Evolutionary conservation across 2,888 invertebrate species (phyloP).

Genomic region (Leptinotarsa peninsularis): DNA sequence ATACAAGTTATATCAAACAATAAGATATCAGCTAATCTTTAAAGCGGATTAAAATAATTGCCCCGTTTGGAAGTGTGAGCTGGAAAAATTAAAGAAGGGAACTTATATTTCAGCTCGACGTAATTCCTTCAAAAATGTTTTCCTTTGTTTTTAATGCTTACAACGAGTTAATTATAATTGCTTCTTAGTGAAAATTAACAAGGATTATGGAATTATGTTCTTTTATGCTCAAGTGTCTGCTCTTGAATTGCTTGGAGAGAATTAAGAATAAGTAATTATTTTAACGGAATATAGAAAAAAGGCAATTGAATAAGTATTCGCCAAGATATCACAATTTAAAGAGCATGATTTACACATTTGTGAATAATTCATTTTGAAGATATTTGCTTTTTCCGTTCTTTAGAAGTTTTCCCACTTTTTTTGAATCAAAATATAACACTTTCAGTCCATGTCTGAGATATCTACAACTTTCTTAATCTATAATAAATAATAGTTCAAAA

Average conservation of each 20-base stretch:
- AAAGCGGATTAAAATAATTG: slow-evolving; percentile 13
- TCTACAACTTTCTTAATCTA: no score
- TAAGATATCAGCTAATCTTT: slow-evolving; percentile 6
- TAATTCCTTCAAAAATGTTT: slow-evolving; percentile 21
- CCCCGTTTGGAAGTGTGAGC: slow-evolving; percentile 11
- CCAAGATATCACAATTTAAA: no score
- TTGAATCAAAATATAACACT: no score
- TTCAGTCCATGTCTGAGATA: no score
- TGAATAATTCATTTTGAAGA: no score
- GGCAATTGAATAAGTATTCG: neutral
- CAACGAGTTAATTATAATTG: slow-evolving; percentile 19
- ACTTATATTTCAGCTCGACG: slow-evolving; percentile 11
- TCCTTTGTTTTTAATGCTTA: slow-evolving; percentile 19
- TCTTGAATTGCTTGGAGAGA: slow-evolving; percentile 15
- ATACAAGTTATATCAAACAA: neutral
- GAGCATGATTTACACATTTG: no score
- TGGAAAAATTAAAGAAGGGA: slow-evolving; percentile 19
- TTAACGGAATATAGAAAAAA: slow-evolving; percentile 13
- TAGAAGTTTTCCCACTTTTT: no score
- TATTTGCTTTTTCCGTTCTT: no score
- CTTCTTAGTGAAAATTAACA: slow-evolving; percentile 19
- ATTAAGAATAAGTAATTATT: slow-evolving; percentile 17
- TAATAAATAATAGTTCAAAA: no score
- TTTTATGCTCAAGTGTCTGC: slow-evolving; percentile 17
- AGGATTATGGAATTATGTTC: slow-evolving; percentile 18